Evolutionary conservation across 2,797 vertebrate species (phyloP), one percentile per base, ranked within the genome.

Genomic region (Micromesistius poutassou): DNA sequence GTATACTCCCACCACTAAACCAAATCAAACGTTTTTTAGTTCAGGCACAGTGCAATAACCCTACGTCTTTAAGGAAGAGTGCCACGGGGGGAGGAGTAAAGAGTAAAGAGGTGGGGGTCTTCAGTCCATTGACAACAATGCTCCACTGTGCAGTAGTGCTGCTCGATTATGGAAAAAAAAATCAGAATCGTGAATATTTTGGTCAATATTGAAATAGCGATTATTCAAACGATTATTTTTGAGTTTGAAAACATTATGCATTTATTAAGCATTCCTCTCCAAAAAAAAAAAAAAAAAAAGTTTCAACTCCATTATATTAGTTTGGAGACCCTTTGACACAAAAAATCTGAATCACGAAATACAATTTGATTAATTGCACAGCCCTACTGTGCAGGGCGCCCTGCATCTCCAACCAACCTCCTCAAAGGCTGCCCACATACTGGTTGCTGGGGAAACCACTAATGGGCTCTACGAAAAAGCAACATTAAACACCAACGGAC

Each of bases 41-140:
- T 68, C 7, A 68, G 62, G 25, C 62, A 68, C 62, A 25, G 25
- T 68, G 25, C 62, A 68, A 28, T 68, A 68, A 62, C 16, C 55
- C n/a, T 68, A 2, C 14, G 25, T 28, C 62, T 68, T 28, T 28
- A 25, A 68, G n/a, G 7, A 28, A 28, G 62, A 68, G 62, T 28
- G 62, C 62, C n/a, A 68, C 10, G 62, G 9, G 62, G 62, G 25
- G 5, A 68, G 62, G 25, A 9, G 25, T 28, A 62, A 62, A 68
- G 25, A 68, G 1, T 28, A 16, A 28, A 68, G 62, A 68, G 28
- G 2, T 68, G 62, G n/a, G 62, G 4, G 62, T 68, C 62, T 12
- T n/a, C 25, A 68, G 62, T 68, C 62, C 62, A 68, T 68, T 28
- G 62, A 68, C 62, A 68, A 28, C n/a, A 62, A 62, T 25, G 55